Evolutionary conservation across 2,888 invertebrate genomes (phyloP), one percentile per base, ranked within the genome.

Genomic region (Lacanobia oleracea): DNA sequence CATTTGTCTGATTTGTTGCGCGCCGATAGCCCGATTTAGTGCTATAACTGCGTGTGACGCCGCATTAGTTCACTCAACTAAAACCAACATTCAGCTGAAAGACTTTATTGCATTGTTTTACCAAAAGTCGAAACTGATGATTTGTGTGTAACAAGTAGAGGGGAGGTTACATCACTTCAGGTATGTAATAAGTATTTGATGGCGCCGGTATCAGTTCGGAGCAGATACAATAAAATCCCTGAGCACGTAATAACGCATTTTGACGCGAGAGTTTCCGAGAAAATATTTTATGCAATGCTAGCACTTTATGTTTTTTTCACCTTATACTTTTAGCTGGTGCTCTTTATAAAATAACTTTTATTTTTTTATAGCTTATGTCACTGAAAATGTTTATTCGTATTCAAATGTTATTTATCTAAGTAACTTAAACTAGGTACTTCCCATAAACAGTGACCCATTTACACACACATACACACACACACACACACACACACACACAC

Each of bases 1-100:
- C 75, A 62, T 79, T 83, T 69, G 72, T 65, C 78, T 82, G 84
- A 83, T 85, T 85, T 80, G 86, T 80, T 56, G 72, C 60, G 23
- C 71, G 37, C 61, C 72, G 56, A 81, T 79, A 74, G 72, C 67
- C 67, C 80, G 67, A 78, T 84, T 82, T 77, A 66, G 70, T 76
- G 77, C 67, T 71, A 63, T 76, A 77, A 67, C 74, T 83, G 81
- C 65, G 67, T 75, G 67, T 73, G 79, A 71, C 66, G 65, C 56
- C 45, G 65, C 45, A 59, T 81, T 81, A 62, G 66, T 60, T 72
- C 53, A 77, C 23, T 73, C 57, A 51, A 57, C 48, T 54, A 53
- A 23, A 70, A 53, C 45, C n/a, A 72, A 65, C 72, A 59, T 66
- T 76, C 67, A 66, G 54, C 21, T 72, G 59, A 72, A 72, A 56